Base-by-base conservation (phyloP, 2,888 invertebrate genomes). In the Heliconius cydno region DNA sequence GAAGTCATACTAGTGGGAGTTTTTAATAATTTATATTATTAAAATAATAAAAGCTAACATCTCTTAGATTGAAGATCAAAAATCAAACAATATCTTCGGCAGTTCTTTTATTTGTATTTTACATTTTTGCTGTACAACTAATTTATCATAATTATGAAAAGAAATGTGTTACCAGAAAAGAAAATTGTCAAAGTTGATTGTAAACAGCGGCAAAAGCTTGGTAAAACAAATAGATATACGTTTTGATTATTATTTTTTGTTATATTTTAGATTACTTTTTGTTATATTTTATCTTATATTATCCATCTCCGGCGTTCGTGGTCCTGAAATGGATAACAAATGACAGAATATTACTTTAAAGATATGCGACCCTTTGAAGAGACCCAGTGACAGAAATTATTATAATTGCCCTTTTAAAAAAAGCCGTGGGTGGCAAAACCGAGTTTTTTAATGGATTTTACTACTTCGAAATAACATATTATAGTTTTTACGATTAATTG, bases 121-220 rank as follows among this genome's bases (percentile, higher is more conserved):
- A 28, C 28, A 28, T 28, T 28, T 28, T 28, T 2, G 86, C 79
- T n/a, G 88, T 91, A 0, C 91, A 92, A 71, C 93, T 94, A 0
- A 91, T 94, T n/a, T 89, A 85, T 65, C 92, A 92, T 83, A 28
- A 28, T 28, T 28, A 92, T 95, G 13, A 92, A 85, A 30, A 90
- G 92, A 38, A 93, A 94, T 83, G 77, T 85, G 1, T 82, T 90
- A 0, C 81, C 82, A 4, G 88, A 89, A 60, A 88, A 87, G 82
- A 90, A 86, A 81, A 83, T 71, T 6, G 86, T 89, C 0, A 92
- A 90, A 85, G 89, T 93, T 0, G 91, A 92, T 82, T 92, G 92
- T 63, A 91, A 91, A 70, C 92, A 92, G 10, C 82, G 92, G 1
- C 90, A 91, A 73, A 90, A 87, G 67, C 83, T 93, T 25, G 90